Evolutionary conservation across 2,888 invertebrate genomes (phyloP).

Genomic region (Plebejus argus): DNA sequence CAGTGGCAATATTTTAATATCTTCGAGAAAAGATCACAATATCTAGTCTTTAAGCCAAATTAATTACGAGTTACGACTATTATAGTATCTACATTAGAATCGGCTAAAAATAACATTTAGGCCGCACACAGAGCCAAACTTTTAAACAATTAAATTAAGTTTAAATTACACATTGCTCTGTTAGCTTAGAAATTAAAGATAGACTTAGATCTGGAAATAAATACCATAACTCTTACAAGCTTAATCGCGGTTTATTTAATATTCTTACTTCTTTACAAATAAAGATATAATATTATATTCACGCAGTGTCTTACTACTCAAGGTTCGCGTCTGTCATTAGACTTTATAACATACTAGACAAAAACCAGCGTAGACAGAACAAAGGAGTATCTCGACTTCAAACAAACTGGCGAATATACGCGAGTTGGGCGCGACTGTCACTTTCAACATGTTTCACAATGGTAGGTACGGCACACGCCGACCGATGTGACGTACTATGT

Average conservation of each 20-base stretch:
- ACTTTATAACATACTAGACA: too few relatives aligned
- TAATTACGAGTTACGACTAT: background rate
- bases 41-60: background rate
- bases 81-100: background rate
- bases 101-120: background rate
- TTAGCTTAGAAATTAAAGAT: background rate
- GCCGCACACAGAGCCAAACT: background rate
- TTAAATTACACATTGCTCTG: background rate
- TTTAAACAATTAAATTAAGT: background rate
- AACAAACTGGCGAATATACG: too few relatives aligned
- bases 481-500: too few relatives aligned
- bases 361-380: too few relatives aligned
- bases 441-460: too few relatives aligned
- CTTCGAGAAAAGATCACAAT: conserved; percentile 2
- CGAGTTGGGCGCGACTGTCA: too few relatives aligned
- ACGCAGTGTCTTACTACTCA: background rate
- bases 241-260: background rate
- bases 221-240: background rate
- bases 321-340: too few relatives aligned
- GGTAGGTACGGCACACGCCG: too few relatives aligned
- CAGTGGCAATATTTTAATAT: conserved; percentile 12
- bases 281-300: background rate
- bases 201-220: background rate
- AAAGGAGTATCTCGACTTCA: too few relatives aligned
- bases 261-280: background rate